Percentiles rank a stretch among this genome's conserved stretches.
Evolutionary conservation across 2,797 vertebrate genomes (phyloP).

Genomic region (Hippopotamyrus pictus): DNA sequence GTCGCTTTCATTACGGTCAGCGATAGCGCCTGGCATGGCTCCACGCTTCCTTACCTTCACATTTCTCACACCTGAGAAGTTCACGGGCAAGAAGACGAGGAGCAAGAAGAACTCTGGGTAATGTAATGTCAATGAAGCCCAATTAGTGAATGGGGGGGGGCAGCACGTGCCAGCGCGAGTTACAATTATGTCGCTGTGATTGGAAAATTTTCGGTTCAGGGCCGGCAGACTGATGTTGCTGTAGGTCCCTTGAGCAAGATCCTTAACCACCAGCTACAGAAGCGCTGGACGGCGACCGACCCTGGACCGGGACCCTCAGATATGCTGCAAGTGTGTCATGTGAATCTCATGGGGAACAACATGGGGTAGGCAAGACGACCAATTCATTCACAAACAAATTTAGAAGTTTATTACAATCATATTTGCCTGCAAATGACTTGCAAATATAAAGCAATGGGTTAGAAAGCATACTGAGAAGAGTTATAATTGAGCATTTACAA

Average conservation of each 20-base stretch:
- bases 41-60: not conserved
- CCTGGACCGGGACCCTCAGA: not conserved
- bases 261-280: not conserved
- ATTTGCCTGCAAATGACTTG: not conserved
- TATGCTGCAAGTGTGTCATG: not conserved
- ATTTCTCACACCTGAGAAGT: not conserved
- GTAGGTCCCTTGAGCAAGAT: not conserved
- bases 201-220: not conserved
- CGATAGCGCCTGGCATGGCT: not conserved
- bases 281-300: not conserved
- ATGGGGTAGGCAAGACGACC: not conserved
- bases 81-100: not conserved
- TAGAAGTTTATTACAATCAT: not conserved
- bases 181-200: not conserved
- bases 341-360: not conserved
- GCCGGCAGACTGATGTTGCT: not conserved
- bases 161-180: not conserved
- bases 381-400: not conserved
- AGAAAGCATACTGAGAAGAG: not conserved
- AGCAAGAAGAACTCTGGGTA: not conserved
- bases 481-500: not conserved
- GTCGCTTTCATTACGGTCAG: not conserved
- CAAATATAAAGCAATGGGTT: not conserved
- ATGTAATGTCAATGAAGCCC: not conserved
- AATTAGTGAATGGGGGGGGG: not conserved